Evolutionary conservation across 2,113 vertebrate species (phyloP).

Genomic region (Pterophyllum scalare): DNA sequence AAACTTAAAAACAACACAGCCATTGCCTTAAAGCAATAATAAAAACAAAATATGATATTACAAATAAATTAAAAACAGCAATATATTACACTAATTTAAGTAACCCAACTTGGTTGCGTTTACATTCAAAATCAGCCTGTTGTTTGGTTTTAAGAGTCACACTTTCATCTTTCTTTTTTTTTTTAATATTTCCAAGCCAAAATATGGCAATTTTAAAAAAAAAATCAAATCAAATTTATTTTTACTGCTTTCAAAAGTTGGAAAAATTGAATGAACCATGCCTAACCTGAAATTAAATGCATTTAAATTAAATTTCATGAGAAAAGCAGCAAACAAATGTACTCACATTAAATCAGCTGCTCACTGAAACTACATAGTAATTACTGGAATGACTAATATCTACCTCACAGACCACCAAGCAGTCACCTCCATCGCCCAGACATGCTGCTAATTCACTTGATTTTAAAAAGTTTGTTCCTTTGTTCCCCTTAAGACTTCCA

Average conservation of each 20-base stretch:
- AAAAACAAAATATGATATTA: conserved; percentile 53
- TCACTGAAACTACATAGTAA: conserved; percentile 21
- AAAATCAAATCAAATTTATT: conserved; percentile 10
- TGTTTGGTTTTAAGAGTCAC: conserved; percentile 46
- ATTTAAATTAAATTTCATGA: conserved; percentile 4
- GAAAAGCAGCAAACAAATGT: conserved; percentile 22
- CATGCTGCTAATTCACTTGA: background rate
- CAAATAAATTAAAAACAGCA: conserved; percentile 64
- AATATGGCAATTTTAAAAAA: background rate
- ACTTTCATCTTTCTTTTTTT: background rate
- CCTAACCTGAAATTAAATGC: background rate
- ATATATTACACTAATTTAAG: conserved; percentile 57
- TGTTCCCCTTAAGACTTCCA: background rate
- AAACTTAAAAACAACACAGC: conserved; percentile 19
- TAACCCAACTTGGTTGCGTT: conserved; percentile 28
- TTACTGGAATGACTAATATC: conserved; percentile 15
- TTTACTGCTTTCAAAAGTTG: background rate
- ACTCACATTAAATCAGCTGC: conserved; percentile 8
- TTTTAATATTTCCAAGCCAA: conserved; percentile 8
- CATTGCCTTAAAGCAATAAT: conserved; percentile 21
- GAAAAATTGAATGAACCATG: background rate
- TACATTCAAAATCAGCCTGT: conserved; percentile 60
- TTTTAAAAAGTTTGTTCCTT: background rate
- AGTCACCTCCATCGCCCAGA: background rate
- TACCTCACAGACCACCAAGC: conserved; percentile 12